Evolutionary conservation across 1,140 invertebrate genomes (phyloP).

Genomic region (Ceratosolen fusciceps): DNA sequence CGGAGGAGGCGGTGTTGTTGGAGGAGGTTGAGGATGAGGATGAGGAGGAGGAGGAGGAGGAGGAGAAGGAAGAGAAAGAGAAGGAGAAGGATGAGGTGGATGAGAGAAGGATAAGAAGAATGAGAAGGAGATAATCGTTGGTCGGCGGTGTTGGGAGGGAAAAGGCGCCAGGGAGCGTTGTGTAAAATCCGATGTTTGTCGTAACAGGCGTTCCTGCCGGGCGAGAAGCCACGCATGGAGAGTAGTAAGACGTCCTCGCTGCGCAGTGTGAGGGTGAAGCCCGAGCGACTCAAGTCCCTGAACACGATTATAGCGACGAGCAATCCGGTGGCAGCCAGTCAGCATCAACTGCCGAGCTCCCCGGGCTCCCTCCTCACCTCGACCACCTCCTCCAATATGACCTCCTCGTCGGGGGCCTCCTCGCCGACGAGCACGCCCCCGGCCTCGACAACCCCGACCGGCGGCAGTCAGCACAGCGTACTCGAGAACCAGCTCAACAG

Average conservation of each 20-base stretch:
- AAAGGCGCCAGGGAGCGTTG: neutral
- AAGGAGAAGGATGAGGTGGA: neutral
- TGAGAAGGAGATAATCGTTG: neutral
- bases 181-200: neutral
- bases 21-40: no score
- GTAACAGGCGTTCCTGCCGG: constrained; percentile 61
- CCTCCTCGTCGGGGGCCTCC: constrained; percentile 61
- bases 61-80: no score
- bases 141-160: neutral
- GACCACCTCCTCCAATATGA: constrained; percentile 53
- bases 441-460: constrained; percentile 62
- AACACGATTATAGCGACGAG: constrained; percentile 66
- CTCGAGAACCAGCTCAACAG: constrained; percentile 68
- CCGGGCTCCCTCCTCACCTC: constrained; percentile 8
- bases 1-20: no score
- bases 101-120: neutral
- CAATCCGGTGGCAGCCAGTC: constrained; percentile 48
- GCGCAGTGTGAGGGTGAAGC: constrained; percentile 76
- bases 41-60: no score
- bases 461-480: constrained; percentile 59
- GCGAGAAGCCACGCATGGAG: constrained; percentile 71
- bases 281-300: constrained; percentile 71
- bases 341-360: constrained; percentile 61
- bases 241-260: constrained; percentile 72
- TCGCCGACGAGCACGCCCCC: constrained; percentile 62